phyloP scores from a whole-genome alignment of 2,797 vertebrate species.

The Myotis findleyi region DNA sequence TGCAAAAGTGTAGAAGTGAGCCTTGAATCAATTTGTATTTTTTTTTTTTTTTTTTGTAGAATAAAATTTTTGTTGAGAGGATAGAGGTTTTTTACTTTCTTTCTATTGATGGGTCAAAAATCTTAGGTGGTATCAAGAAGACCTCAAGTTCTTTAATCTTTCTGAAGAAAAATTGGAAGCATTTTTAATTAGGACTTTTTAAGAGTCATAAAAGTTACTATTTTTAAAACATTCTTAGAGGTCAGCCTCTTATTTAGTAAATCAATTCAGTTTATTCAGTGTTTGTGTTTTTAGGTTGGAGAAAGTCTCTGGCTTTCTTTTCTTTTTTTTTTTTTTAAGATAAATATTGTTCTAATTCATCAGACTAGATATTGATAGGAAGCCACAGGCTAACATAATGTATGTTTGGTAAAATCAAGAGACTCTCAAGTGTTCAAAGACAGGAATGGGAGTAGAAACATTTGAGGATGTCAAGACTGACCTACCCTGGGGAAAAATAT shows the following conservation, averaged over 20 bases:
- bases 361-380: slow-evolving; percentile 4
- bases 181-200: slow-evolving; percentile 27
- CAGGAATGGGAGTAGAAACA: not conserved
- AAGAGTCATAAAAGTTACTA: not conserved
- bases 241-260: not conserved
- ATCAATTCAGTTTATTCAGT: not conserved
- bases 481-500: not conserved
- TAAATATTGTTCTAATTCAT: slow-evolving; percentile 15
- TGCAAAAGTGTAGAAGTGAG: not conserved
- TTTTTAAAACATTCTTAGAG: slow-evolving; percentile 6
- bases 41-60: not conserved
- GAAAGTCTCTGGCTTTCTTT: not conserved
- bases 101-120: slow-evolving; percentile 39
- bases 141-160: slow-evolving; percentile 29
- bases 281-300: slow-evolving; percentile 3
- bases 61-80: slow-evolving; percentile 20
- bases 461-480: not conserved
- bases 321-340: not conserved
- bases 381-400: not conserved
- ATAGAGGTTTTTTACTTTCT: slow-evolving; percentile 22
- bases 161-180: slow-evolving; percentile 28
- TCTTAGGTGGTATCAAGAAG: not conserved
- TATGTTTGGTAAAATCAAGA: not conserved
- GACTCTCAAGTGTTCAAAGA: not conserved
- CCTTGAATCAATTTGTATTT: not conserved